Conservation (phyloP, 2,113 vertebrate genomes). For the Okapia johnstoni region DNA sequence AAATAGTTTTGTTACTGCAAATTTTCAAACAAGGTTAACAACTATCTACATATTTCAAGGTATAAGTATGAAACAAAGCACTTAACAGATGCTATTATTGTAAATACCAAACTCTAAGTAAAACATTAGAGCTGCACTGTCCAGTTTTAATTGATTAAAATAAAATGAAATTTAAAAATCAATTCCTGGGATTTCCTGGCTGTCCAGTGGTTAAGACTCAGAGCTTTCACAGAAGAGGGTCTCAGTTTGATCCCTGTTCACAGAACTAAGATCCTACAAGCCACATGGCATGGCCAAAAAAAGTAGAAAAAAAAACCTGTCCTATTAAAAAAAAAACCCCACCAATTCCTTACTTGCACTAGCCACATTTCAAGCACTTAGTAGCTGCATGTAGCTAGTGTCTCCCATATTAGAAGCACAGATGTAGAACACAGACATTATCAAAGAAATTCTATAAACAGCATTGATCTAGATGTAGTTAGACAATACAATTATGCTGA, state of each 20-base stretch:
- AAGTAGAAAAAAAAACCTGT: background rate
- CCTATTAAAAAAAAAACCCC: background rate
- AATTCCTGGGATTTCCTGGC: background rate
- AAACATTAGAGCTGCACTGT: background rate
- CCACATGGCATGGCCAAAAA: background rate
- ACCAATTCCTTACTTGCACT: background rate
- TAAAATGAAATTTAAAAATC: slow-evolving; percentile 7
- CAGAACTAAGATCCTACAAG: background rate
- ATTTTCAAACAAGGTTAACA: background rate
- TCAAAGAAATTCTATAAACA: background rate
- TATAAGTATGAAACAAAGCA: background rate
- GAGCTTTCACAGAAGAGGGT: background rate
- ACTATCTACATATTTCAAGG: background rate
- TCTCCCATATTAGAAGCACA: background rate
- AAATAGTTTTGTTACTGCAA: background rate
- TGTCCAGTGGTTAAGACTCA: background rate
- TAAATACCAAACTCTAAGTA: background rate
- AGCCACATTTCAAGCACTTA: background rate
- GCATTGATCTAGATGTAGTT: background rate
- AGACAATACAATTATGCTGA: background rate
- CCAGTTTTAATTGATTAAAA: background rate
- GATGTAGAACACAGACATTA: background rate
- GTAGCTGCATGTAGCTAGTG: background rate
- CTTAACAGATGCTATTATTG: background rate
- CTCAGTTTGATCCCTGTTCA: background rate